Evolutionary conservation across 2,888 invertebrate genomes (phyloP).

Genomic region (Homarus gammarus): DNA sequence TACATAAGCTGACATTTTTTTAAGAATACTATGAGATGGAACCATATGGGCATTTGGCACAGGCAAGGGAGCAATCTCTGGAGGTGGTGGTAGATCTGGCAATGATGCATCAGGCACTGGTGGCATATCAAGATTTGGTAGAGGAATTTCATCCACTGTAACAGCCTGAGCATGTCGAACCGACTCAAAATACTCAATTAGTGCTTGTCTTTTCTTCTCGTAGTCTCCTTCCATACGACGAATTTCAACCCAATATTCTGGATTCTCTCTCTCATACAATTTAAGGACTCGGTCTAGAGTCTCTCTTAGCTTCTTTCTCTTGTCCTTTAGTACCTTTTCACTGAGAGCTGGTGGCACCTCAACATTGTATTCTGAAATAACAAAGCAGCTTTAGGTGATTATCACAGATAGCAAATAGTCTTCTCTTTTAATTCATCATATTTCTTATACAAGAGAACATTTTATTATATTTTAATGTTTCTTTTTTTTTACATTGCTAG

Average conservation of each 20-base stretch:
- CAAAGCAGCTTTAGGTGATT: conserved; percentile 19
- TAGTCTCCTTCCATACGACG: conserved; percentile 94
- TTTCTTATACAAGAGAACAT: too few relatives aligned
- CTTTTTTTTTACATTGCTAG: too few relatives aligned
- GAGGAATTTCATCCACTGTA: conserved; percentile 79
- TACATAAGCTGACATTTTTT: conserved; percentile 64
- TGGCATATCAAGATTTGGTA: conserved; percentile 76
- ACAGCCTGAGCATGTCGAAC: conserved; percentile 97
- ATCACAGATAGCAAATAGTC: too few relatives aligned
- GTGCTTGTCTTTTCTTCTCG: conserved; percentile 90
- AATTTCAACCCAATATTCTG: conserved; percentile 95
- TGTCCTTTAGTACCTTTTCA: conserved; percentile 97
- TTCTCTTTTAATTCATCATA: too few relatives aligned
- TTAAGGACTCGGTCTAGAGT: conserved; percentile 95
- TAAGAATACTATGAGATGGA: conserved; percentile 69
- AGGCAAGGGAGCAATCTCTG: conserved; percentile 44
- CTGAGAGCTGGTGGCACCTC: conserved; percentile 95
- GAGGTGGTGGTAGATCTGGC: conserved; percentile 47
- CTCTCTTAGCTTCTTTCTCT: conserved; percentile 95
- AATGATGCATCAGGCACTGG: conserved; percentile 44
- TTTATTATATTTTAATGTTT: too few relatives aligned
- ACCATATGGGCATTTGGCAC: conserved; percentile 69
- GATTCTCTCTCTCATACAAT: conserved; percentile 98
- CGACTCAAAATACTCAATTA: conserved; percentile 95
- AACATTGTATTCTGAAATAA: conserved; percentile 91